Conservation (phyloP, 92 coral and sea anemone species). For the Micromussa lordhowensis region DNA sequence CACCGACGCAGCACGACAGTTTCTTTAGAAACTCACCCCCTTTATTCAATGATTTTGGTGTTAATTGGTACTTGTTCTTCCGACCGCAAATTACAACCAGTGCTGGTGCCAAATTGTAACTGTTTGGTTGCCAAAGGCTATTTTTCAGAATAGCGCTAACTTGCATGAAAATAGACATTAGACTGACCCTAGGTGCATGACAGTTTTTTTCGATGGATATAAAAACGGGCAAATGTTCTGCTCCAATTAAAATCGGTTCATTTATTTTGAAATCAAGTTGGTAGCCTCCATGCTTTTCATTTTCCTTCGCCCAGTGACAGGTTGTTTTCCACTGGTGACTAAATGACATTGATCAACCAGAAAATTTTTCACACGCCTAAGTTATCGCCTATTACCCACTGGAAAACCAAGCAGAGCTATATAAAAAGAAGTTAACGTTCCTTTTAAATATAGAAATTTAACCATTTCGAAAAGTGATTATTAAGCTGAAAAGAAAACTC, state of each 20-base stretch:
- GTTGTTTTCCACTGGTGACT: background rate
- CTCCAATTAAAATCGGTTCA: background rate
- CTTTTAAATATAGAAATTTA: background rate
- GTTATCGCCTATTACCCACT: background rate
- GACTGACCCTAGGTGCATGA: background rate
- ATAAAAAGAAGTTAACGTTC: background rate
- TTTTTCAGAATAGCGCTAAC: background rate
- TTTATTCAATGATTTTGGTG: background rate
- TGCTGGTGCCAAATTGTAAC: background rate
- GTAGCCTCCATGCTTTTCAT: background rate
- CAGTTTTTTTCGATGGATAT: background rate
- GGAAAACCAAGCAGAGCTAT: background rate
- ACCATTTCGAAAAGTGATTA: background rate
- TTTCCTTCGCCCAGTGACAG: background rate
- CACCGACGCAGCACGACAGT: too few species aligned
- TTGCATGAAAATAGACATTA: background rate
- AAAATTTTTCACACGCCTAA: background rate
- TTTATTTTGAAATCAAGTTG: background rate
- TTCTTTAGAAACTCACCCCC: too few species aligned
- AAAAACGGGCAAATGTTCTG: background rate
- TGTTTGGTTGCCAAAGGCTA: background rate
- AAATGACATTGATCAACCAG: constrained; percentile 1
- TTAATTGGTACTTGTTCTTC: background rate
- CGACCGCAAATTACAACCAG: background rate
- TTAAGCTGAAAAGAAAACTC: background rate